These are phyloP conservation scores for Azemiops feae DNA, from an alignment of 2,113 vertebrate genomes.

Conservation along the genomic window DNA sequence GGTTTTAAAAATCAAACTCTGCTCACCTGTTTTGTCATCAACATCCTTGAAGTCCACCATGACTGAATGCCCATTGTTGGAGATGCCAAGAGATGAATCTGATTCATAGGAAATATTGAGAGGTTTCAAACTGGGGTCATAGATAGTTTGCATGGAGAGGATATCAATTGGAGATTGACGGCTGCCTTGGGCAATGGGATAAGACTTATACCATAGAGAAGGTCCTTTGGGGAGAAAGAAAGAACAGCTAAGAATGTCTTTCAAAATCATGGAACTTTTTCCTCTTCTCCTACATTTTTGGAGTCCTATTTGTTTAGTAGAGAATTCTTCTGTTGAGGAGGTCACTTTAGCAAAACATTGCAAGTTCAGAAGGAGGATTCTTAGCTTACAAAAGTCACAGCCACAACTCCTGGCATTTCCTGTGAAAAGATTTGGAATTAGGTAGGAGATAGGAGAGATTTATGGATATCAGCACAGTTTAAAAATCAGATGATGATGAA, in stretches of 20 bases:
- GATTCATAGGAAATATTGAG: slow-evolving; percentile 82
- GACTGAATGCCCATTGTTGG: slow-evolving; percentile 93
- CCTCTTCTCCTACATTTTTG: background rate
- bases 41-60: slow-evolving; percentile 89
- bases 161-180: slow-evolving; percentile 95
- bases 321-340: background rate
- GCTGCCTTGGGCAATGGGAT: slow-evolving; percentile 83
- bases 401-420: background rate
- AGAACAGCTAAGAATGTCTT: background rate
- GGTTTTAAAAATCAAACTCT: background rate
- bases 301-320: background rate
- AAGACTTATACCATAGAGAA: slow-evolving; percentile 84
- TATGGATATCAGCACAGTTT: background rate
- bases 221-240: slow-evolving; percentile 75
- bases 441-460: background rate
- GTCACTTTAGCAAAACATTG: background rate
- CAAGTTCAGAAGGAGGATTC: background rate
- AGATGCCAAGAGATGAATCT: slow-evolving; percentile 83
- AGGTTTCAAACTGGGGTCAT: slow-evolving; percentile 77
- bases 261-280: background rate
- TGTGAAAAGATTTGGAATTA: background rate
- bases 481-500: background rate
- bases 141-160: slow-evolving; percentile 76
- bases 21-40: slow-evolving; percentile 86
- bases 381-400: background rate